phyloP scores from a whole-genome alignment of 1,140 invertebrate genomes.

The Drosophila athabasca region DNA sequence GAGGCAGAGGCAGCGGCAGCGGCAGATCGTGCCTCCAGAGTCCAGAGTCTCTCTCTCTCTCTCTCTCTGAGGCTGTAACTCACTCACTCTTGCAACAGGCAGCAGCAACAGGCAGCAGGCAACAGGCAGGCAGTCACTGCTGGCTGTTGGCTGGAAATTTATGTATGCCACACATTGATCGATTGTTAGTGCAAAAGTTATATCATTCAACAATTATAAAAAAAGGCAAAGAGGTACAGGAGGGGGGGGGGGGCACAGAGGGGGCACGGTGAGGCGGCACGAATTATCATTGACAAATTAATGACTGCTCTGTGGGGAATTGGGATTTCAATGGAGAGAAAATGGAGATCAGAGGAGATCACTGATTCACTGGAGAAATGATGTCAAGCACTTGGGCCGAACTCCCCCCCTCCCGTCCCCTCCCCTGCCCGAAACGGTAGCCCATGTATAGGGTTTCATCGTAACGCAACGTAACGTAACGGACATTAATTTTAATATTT shows the following conservation, averaged over 20 bases:
- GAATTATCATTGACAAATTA: constrained; percentile 76
- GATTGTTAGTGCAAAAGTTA: constrained; percentile 62
- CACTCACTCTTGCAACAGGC: constrained; percentile 24
- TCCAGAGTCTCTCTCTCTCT: constrained; percentile 14
- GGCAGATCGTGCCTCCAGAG: constrained; percentile 61
- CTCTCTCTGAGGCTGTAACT: constrained; percentile 41
- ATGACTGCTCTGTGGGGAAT: constrained; percentile 45
- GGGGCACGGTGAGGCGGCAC: not conserved
- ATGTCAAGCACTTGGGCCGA: constrained; percentile 69
- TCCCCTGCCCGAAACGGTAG: constrained; percentile 65
- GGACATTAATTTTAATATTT: constrained; percentile 73
- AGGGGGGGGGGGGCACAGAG: too few species aligned
- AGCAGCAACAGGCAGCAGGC: not conserved
- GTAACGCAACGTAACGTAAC: constrained; percentile 37
- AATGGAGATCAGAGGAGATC: constrained; percentile 35
- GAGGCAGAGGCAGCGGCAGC: constrained; percentile 19
- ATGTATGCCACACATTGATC: constrained; percentile 70
- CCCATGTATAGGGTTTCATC: constrained; percentile 48
- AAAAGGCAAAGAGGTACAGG: constrained; percentile 4
- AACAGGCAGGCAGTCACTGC: not conserved
- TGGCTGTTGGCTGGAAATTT: constrained; percentile 28
- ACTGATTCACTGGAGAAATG: constrained; percentile 56
- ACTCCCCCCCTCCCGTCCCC: too few species aligned
- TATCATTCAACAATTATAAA: constrained; percentile 71
- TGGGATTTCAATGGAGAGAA: constrained; percentile 46